Percentiles rank a stretch among this genome's conserved stretches.
phyloP scores from a whole-genome alignment of 2,888 invertebrate genomes.

The Netelia virgata region DNA sequence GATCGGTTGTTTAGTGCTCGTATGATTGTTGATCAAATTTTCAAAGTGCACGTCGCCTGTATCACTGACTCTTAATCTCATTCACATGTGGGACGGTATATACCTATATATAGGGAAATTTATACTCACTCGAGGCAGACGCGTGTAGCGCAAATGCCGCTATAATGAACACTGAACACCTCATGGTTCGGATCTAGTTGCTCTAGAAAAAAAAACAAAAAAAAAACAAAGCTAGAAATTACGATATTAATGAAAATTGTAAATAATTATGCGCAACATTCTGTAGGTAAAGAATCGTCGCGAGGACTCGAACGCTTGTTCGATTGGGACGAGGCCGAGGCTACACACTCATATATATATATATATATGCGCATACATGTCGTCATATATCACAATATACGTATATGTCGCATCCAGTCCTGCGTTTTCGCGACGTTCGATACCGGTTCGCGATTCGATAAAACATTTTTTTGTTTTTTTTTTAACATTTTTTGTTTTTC shows the following conservation, averaged over 20 bases:
- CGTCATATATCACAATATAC: background rate
- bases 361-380: background rate
- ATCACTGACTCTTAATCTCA: no score
- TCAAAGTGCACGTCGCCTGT: no score
- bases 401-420: background rate
- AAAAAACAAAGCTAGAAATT: background rate
- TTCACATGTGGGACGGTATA: constrained; percentile 29
- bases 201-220: constrained; percentile 70
- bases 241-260: background rate
- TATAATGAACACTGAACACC: constrained; percentile 76
- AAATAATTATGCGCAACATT: background rate
- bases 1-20: no score
- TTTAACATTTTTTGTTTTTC: constrained; percentile 5
- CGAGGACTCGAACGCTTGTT: background rate
- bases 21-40: no score
- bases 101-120: constrained; percentile 40
- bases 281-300: background rate
- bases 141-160: constrained; percentile 77
- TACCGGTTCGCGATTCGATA: constrained; percentile 62
- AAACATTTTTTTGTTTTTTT: constrained; percentile 51
- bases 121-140: constrained; percentile 80
- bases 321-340: background rate
- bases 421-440: constrained; percentile 40
- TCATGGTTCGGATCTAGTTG: constrained; percentile 75
- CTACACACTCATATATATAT: constrained; percentile 10